Base-by-base conservation (phyloP, 2,797 vertebrate species). In the Pseudotriccus pelzelni region DNA sequence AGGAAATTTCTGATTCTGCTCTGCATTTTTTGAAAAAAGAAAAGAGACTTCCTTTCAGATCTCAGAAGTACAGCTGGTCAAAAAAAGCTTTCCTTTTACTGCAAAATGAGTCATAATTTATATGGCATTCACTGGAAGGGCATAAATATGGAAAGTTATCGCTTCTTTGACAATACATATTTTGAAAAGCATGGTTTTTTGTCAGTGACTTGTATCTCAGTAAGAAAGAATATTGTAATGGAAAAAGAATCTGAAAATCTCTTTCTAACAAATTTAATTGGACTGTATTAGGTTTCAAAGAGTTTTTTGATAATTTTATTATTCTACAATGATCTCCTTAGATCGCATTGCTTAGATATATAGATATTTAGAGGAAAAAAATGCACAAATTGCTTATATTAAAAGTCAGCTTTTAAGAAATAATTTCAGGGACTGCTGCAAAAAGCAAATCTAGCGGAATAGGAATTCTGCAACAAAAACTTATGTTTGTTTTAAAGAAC, bases 61-160 rank as follows among this genome's bases (percentile, higher is more conserved):
- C 11, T 46, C 20, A 68, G 34, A 70, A 78, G 24, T 58, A 90
- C 69, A 94, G 73, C 62, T 93, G 79, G 32, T 81, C 28, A 90
- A 59, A 74, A 87, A 63, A 64, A 41, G 32, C 62, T 91, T 75
- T 67, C 24, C n/a, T 91, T 91, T 91, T 59, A 86, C 23, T 84
- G 44, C 52, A 77, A 88, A 77, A 86, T 81, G 47, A 93, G 41
- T 47, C 32, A 68, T 69, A 81, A 86, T 95, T 91, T 93, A 30
- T 68, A 62, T 47, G 53, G 36, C 19, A 88, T 89, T 94, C 74
- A 67, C 24, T 90, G 10, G 5, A 60, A 83, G 21, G 39, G n/a
- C 64, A 94, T 95, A 93, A 84, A 91, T 93, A 93, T 81, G 83
- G 66, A 94, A 90, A 91, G 34, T 87, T 95, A 73, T 50, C 68